Base-by-base conservation (phyloP, 2,888 invertebrate genomes). In the Mystacides longicornis region DNA sequence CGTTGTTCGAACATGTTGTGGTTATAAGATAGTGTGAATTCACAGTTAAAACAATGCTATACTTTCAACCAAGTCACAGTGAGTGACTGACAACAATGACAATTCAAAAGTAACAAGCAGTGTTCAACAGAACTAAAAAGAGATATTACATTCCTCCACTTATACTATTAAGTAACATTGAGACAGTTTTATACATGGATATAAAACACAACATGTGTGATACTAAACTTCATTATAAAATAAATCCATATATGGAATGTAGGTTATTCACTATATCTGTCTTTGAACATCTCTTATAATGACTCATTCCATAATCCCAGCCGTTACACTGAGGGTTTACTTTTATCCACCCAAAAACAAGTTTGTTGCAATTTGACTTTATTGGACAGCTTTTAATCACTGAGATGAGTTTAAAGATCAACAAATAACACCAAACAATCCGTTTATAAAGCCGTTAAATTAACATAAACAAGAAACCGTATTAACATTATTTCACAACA, bases 1-100 rank as follows among this genome's bases (percentile, higher is more conserved):
- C 85, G 81, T 48, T 84, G 84, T 67, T 87, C 87, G 77, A 87
- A 88, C 70, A 83, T 81, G 85, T 86, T 19, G 4, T 3, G 20
- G 5, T 19, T 20, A 45, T 45, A 9, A 45, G 3, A 5, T 19
- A 9, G 14, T 31, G 7, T 31, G n/a, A n/a, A n/a, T n/a, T n/a
- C n/a, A n/a, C n/a, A n/a, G n/a, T n/a, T n/a, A n/a, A n/a, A n/a
- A n/a, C n/a, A n/a, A n/a, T n/a, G n/a, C n/a, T n/a, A n/a, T n/a
- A n/a, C n/a, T n/a, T n/a, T n/a, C n/a, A 31, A 31, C 31, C 7
- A 31, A 31, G 14, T 9, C 9, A 31, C 14, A 31, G 14, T 14
- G 14, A 31, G 14, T 31, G 31, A 31, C 14, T 7, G 31, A 31
- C 7, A 9, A 14, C 14, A 9, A 7, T 9, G 7, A 31, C 31